Evolutionary conservation across 2,888 invertebrate species (phyloP), one percentile per base, ranked within the genome.

Genomic region (Dimorphilus gyrociliatus): DNA sequence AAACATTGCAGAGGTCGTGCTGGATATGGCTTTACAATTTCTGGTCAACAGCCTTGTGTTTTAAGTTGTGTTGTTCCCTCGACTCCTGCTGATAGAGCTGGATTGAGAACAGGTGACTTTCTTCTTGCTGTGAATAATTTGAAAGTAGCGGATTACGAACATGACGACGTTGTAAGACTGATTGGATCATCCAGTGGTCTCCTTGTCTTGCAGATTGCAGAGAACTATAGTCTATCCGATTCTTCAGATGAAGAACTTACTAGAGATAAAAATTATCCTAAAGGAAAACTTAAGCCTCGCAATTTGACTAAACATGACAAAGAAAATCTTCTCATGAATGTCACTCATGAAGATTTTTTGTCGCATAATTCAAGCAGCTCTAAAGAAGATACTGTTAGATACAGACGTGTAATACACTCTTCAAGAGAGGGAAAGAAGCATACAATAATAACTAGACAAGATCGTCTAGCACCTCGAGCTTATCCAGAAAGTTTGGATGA

Each of bases 21-120:
- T 49, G 90, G 90, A 6, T 92, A 85, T 58, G 90, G 92, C n/a
- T 92, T 92, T 57, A 92, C 90, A 15, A 88, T 92, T 53, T 86
- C 88, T 2, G 90, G 90, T 3, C 88, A 92, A 60, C 78, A 85
- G 53, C 90, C 92, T 1, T 92, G 90, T 58, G 81, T 88, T 39
- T 71, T 92, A 34, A 85, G 86, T 30, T 86, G 84, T 49, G 88
- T 92, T 47, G 86, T 86, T 1, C 69, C 73, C 27, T 79, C 79
- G 44, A 81, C 81, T 36, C 86, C 88, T 2, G 90, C 90, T 0
- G 86, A 86, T 51, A 71, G 74, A 37, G 84, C 84, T 17, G 88
- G 88, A 0, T 66, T 92, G 14, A 72, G 84, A 16, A 81, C 86
- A 19, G 90, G 90, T 0, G 88, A 92, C 53, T 85, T 84, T 47